Evolutionary conservation across 1,140 invertebrate species (phyloP), one percentile per base, ranked within the genome.

Genomic region (Belonocnema kinseyi): DNA sequence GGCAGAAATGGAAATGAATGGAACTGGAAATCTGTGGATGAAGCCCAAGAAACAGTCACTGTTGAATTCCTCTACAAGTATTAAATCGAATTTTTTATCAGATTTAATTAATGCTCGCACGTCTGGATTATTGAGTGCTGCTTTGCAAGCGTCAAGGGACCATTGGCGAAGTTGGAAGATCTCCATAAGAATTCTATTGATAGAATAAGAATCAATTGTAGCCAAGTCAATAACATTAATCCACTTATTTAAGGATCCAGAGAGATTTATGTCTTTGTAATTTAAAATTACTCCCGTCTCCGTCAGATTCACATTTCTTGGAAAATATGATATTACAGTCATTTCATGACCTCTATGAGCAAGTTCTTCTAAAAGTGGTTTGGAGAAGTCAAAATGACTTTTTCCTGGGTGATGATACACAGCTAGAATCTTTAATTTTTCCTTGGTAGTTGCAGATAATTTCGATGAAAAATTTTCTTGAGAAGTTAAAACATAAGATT

Each of bases 331-430:
- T 16, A 96, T 86, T 13, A 96, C 93, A 1, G 95, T 95, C 12
- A 96, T 79, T 12, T 95, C 89, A 82, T 96, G 94, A 40, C 95
- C 95, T n/a, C 93, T 92, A 74, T 88, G 89, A 1, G 93, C 93
- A 50, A 97, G 85, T 75, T 93, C 94, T 40, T 93, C 92, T 3
- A 96, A 88, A 2, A 96, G 84, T 0, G 93, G 93, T 72, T 93
- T 90, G 81, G 94, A 94, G 33, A 95, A 93, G 19, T 93, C 91
- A 82, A 95, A 95, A 83, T 96, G 95, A 85, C 95, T 96, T 50
- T 92, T 93, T 2, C 94, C 93, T 1, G 92, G 88, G 76, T 94
- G 93, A 1, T 93, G 93, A 83, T 95, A 94, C 26, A 95, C 84
- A 0, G 92, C 94, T 17, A 96, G 88, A 80, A 96, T 95, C 46